phyloP scores from a whole-genome alignment of 2,113 vertebrate genomes.

The Brienomyrus longianalis region DNA sequence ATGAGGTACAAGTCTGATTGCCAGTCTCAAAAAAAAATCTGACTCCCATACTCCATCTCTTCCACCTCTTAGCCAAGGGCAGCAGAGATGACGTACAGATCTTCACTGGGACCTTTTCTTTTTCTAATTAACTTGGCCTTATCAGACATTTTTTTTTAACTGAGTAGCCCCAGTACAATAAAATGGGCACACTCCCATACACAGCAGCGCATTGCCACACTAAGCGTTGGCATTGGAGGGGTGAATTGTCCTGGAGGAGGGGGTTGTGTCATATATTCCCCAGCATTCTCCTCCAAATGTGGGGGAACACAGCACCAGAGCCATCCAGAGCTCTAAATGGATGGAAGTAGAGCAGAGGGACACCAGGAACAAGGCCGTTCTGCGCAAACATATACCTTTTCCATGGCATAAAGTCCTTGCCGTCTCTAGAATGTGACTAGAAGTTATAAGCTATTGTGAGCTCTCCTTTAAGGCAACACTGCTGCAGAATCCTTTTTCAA shows the following conservation, averaged over 20 bases:
- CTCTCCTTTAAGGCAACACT: neutral
- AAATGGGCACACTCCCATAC: neutral
- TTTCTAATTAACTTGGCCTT: neutral
- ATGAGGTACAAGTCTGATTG: neutral
- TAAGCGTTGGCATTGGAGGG: neutral
- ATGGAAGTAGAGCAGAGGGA: neutral
- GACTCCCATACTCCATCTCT: neutral
- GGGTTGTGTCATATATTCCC: neutral
- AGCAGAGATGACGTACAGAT: neutral
- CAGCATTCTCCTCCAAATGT: neutral
- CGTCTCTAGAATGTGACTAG: neutral
- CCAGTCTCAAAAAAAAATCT: neutral
- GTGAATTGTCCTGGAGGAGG: neutral
- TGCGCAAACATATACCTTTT: neutral
- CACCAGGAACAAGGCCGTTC: neutral
- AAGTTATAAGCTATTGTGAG: constrained; percentile 29
- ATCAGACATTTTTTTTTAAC: neutral
- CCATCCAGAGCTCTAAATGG: neutral
- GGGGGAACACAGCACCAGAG: neutral
- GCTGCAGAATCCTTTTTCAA: neutral
- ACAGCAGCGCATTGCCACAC: neutral
- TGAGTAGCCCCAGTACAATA: neutral
- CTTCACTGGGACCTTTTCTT: constrained; percentile 6
- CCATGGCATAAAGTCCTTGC: neutral
- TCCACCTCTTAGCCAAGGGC: neutral